These are phyloP conservation scores for Pipistrellus kuhlii DNA, from an alignment of 2,797 vertebrate genomes.

Conservation along the genomic window DNA sequence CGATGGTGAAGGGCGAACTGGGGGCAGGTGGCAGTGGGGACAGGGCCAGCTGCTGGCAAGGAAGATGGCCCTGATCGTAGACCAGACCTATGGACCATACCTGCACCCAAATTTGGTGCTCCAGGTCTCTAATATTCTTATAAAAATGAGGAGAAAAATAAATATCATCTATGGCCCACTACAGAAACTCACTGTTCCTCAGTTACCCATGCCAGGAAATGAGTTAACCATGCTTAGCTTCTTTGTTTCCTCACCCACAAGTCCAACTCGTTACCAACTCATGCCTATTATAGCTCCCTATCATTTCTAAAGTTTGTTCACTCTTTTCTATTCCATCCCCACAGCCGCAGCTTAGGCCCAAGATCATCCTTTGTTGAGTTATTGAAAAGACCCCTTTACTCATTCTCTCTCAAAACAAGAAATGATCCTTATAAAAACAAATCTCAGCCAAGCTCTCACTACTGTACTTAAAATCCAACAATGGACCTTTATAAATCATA, in stretches of 20 bases:
- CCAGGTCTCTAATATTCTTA: background rate
- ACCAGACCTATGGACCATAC: too few relatives aligned
- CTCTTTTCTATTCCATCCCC: background rate
- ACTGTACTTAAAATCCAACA: constrained; percentile 38
- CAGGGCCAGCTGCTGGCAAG: too few relatives aligned
- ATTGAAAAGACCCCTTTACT: background rate
- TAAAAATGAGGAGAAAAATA: constrained; percentile 62
- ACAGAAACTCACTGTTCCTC: background rate
- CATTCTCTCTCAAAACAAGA: background rate
- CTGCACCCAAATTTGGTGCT: rapidly evolving
- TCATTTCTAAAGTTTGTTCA: constrained; percentile 5
- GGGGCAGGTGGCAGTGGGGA: too few relatives aligned
- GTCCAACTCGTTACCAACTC: background rate
- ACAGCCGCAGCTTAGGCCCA: background rate
- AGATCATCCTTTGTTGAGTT: background rate
- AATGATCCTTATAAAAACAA: constrained; percentile 31
- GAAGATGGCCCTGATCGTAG: too few relatives aligned
- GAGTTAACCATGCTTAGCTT: background rate
- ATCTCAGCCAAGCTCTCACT: constrained; percentile 28
- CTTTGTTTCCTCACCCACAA: background rate
- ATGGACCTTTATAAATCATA: background rate
- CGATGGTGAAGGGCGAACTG: rapidly evolving
- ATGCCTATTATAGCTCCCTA: background rate
- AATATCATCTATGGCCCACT: background rate
- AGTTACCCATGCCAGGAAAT: background rate